A percentile compares a stretch with the other conserved stretches of the same genome.
Conservation (phyloP, 2,797 vertebrate genomes). For the Lagocephalus sceleratus region DNA sequence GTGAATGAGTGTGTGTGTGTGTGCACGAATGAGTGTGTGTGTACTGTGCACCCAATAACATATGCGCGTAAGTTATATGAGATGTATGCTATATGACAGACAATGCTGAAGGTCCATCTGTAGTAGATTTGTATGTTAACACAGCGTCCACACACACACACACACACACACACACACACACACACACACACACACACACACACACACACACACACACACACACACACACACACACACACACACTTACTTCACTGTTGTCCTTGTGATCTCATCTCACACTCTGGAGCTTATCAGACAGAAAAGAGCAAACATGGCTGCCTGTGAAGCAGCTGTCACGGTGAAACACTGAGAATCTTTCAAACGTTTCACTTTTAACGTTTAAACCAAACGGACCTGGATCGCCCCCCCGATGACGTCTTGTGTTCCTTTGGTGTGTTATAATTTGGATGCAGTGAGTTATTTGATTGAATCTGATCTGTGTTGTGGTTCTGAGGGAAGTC, state of each 20-base stretch:
- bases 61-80: conserved; percentile 5
- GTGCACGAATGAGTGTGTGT: conserved; percentile 17
- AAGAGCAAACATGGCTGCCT: not conserved
- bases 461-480: no score
- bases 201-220: conserved; percentile 13
- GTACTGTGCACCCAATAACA: not conserved
- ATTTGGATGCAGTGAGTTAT: no score
- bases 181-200: conserved; percentile 17
- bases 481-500: no score
- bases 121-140: conserved; percentile 33
- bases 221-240: conserved; percentile 4
- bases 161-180: conserved; percentile 36
- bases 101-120: conserved; percentile 17
- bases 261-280: conserved; percentile 39
- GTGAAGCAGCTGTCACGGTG: no score
- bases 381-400: no score
- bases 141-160: conserved; percentile 47
- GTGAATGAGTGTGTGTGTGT: conserved; percentile 12
- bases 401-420: no score
- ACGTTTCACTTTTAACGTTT: no score
- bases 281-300: not conserved
- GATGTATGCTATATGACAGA: conserved; percentile 8
- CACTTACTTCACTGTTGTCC: conserved; percentile 1
- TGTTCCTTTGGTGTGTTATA: no score
- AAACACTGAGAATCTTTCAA: no score